phyloP scores from a whole-genome alignment of 1,140 invertebrate species.

The Cephus cinctus region DNA sequence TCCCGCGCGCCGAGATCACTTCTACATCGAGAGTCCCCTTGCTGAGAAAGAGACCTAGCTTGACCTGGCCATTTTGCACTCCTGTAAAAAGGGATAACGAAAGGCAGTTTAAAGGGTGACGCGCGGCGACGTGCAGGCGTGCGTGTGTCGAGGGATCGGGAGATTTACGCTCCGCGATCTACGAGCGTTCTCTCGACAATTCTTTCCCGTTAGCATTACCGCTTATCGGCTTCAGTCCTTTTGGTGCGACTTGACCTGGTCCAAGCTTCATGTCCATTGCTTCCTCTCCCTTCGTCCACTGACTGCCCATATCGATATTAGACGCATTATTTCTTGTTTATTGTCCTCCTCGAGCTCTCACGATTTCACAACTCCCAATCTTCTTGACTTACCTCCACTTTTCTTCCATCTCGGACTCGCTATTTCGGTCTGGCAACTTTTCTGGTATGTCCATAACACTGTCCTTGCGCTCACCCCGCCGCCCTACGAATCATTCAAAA shows the following conservation, averaged over 20 bases:
- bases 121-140: no score
- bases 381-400: slow-evolving; percentile 49
- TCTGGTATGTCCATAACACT: slow-evolving; percentile 48
- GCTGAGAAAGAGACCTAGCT: slow-evolving; percentile 83
- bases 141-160: no score
- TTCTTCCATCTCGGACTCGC: slow-evolving; percentile 55
- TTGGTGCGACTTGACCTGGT: slow-evolving; percentile 75
- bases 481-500: background rate
- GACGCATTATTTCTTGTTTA: no score
- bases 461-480: slow-evolving; percentile 52
- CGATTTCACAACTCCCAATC: background rate
- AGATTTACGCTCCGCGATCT: no score
- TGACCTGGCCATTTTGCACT: slow-evolving; percentile 74
- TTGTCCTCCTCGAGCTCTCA: no score
- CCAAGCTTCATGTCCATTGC: slow-evolving; percentile 62
- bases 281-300: slow-evolving; percentile 42
- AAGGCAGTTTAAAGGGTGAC: no score
- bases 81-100: slow-evolving; percentile 57
- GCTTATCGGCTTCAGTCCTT: slow-evolving; percentile 62
- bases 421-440: slow-evolving; percentile 46
- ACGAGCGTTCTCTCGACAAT: no score
- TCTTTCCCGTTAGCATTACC: no score
- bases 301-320: slow-evolving; percentile 29
- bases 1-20: slow-evolving; percentile 66
- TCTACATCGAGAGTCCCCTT: slow-evolving; percentile 91